Percentiles rank a stretch among this genome's conserved stretches.
Conservation (phyloP, 2,888 invertebrate species). For the Pammene fasciana region DNA sequence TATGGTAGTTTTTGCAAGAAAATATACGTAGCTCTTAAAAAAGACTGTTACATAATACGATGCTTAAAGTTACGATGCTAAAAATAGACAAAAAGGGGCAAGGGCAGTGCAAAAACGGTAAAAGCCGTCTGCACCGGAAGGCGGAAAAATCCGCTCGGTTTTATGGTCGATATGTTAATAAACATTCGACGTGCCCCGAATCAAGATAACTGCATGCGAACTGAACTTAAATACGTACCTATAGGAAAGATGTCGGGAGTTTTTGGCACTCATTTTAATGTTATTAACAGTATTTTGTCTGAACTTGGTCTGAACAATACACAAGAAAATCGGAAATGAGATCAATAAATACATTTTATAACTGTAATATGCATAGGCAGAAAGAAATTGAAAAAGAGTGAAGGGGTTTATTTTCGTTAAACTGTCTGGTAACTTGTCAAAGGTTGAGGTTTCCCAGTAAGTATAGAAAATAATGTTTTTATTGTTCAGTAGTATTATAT, state of each 20-base stretch:
- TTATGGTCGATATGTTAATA: constrained; percentile 79
- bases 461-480: too few species aligned
- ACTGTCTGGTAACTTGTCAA: too few species aligned
- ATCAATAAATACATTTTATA: too few species aligned
- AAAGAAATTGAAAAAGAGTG: too few species aligned
- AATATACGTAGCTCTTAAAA: neutral
- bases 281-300: neutral
- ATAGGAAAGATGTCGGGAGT: constrained; percentile 38
- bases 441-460: too few species aligned
- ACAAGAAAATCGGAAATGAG: too few species aligned
- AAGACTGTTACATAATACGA: constrained; percentile 15
- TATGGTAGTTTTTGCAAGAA: too few species aligned
- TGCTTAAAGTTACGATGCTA: constrained; percentile 44
- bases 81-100: constrained; percentile 52
- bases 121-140: constrained; percentile 67
- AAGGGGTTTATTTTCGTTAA: too few species aligned
- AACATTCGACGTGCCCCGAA: constrained; percentile 74
- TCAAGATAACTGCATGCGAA: constrained; percentile 57
- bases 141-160: constrained; percentile 70
- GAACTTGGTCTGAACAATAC: neutral
- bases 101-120: constrained; percentile 60
- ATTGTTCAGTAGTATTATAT: too few species aligned
- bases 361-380: too few species aligned
- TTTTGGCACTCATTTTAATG: constrained; percentile 3
- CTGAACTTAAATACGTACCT: constrained; percentile 41